These are phyloP conservation scores for Calypte anna DNA, from an alignment of 2,113 vertebrate genomes.

Conservation along the genomic window DNA sequence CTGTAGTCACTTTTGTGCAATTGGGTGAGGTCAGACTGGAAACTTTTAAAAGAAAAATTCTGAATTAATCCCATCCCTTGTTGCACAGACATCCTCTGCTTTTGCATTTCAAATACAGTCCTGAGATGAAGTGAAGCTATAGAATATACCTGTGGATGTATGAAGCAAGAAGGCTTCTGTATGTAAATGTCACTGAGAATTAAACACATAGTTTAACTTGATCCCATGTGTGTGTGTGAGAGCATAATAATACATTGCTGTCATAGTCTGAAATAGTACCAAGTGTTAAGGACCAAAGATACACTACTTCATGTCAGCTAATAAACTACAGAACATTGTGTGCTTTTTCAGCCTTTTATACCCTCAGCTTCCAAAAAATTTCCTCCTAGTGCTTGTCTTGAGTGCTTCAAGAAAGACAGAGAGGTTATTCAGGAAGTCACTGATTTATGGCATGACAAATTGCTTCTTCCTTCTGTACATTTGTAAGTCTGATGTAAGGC, in stretches of 20 bases:
- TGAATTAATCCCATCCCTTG: neutral
- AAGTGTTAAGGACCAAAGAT: neutral
- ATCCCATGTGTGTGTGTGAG: neutral
- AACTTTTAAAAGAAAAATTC: neutral
- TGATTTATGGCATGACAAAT: neutral
- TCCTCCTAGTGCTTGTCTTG: neutral
- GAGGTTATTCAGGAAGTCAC: neutral
- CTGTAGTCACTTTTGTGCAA: neutral
- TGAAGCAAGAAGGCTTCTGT: neutral
- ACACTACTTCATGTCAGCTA: neutral
- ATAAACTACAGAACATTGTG: neutral
- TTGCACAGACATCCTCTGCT: neutral
- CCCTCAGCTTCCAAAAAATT: neutral
- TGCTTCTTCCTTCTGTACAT: neutral
- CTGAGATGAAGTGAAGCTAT: neutral
- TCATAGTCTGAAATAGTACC: neutral
- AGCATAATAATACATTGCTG: neutral
- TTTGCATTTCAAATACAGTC: neutral
- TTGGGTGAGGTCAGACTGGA: neutral
- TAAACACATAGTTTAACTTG: neutral
- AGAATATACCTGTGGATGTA: neutral
- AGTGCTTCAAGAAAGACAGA: neutral
- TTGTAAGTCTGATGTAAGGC: neutral
- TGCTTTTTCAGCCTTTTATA: neutral
- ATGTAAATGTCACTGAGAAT: neutral